Percentiles rank a stretch among this genome's conserved stretches.
Evolutionary conservation across 2,888 invertebrate genomes (phyloP).

Genomic region (Noctua fimbriata): DNA sequence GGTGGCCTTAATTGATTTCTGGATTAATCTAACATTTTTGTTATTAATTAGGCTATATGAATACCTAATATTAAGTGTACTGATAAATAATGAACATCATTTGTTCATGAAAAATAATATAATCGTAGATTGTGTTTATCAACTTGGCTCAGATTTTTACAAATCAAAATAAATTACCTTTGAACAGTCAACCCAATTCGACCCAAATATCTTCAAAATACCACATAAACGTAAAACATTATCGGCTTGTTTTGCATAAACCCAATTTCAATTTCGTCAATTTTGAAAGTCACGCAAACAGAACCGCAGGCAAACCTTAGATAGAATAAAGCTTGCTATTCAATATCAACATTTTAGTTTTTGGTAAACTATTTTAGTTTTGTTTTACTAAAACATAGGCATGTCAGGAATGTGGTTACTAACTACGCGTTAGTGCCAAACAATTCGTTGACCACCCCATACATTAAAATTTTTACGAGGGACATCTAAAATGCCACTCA

Average conservation of each 20-base stretch:
- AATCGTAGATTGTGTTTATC: neutral
- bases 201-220: slow-evolving; percentile 2
- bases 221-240: neutral
- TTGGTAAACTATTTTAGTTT: slow-evolving; percentile 18
- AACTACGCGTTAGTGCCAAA: slow-evolving; percentile 71
- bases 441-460: slow-evolving; percentile 75
- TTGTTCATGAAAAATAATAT: slow-evolving; percentile 30
- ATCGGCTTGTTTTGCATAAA: slow-evolving; percentile 1
- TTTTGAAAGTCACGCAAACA: slow-evolving; percentile 25
- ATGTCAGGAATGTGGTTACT: slow-evolving; percentile 58
- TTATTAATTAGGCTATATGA: slow-evolving; percentile 70
- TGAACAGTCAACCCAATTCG: neutral
- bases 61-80: slow-evolving; percentile 33
- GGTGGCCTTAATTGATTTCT: slow-evolving; percentile 88
- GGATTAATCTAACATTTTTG: slow-evolving; percentile 78
- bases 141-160: slow-evolving; percentile 7
- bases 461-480: slow-evolving; percentile 82
- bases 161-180: slow-evolving; percentile 1
- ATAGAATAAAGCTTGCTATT: slow-evolving; percentile 1
- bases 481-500: slow-evolving; percentile 84
- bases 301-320: slow-evolving; percentile 1
- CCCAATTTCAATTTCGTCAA: slow-evolving; percentile 26
- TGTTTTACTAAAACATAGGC: slow-evolving; percentile 2
- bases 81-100: slow-evolving; percentile 40
- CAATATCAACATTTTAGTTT: slow-evolving; percentile 4